These are phyloP conservation scores for Eunapius fragilis DNA, from an alignment of 37 sponge, comb jelly and placozoan species.

Conservation along the genomic window DNA sequence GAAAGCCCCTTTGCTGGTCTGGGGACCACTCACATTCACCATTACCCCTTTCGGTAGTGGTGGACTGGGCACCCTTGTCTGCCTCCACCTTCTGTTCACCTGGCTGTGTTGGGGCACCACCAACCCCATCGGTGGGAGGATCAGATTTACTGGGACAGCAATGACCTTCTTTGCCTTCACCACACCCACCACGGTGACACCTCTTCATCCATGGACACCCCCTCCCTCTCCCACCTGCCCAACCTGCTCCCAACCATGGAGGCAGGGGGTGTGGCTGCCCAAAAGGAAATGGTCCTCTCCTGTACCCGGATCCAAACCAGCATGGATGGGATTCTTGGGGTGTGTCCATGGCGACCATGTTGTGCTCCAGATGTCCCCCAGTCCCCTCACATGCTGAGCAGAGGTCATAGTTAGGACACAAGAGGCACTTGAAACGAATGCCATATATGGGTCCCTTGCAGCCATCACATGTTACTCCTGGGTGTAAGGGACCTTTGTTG, in stretches of 20 bases:
- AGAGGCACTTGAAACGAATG: conserved; percentile 70
- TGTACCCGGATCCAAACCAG: conserved; percentile 1
- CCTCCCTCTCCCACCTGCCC: background rate
- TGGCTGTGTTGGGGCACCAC: background rate
- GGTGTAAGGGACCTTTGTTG: conserved; percentile 31
- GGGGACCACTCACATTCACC: background rate
- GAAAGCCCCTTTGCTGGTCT: conserved; percentile 18
- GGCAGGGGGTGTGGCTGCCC: background rate
- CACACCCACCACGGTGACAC: background rate
- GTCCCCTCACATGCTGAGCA: conserved; percentile 71
- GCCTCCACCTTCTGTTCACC: background rate
- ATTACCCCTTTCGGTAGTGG: background rate
- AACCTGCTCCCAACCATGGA: background rate
- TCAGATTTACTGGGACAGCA: background rate
- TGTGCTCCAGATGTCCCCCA: conserved; percentile 65
- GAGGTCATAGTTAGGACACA: conserved; percentile 77
- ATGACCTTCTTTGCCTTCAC: background rate
- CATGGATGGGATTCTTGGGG: conserved; percentile 46
- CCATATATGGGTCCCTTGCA: conserved; percentile 65
- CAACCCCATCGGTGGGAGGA: background rate
- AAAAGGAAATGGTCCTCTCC: background rate
- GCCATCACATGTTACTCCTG: conserved; percentile 74
- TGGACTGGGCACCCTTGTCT: background rate
- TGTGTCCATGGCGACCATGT: conserved; percentile 58
- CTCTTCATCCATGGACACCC: background rate